Evolutionary conservation across 37 sponge, comb jelly and placozoan species (phyloP), one percentile per base, ranked within the genome.

Genomic region (Haliclona indistincta): DNA sequence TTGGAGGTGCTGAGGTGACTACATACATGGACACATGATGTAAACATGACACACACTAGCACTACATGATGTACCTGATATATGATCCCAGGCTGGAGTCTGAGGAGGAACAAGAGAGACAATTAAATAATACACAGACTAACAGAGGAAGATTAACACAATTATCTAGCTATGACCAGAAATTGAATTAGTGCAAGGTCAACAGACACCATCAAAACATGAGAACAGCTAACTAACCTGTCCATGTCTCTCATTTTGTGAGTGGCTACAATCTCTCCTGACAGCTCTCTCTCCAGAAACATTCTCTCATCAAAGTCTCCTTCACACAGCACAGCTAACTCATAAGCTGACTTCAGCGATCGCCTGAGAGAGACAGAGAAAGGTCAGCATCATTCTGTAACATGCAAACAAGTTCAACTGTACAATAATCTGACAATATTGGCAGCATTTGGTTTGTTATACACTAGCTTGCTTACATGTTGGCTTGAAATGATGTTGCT

Each of bases 301-400:
- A 94, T 83, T 41, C 90, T 58, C 77, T 94, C 95, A 64, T 94
- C 95, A 79, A 94, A 91, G 28, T 94, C 95, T 6, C 95, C 95
- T 22, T 83, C 67, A 2, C 66, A 54, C 58, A 94, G 74, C 64
- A 94, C 80, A 32, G 26, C 73, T 42, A 77, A 17, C 41, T 94
- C 95, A 53, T 94, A 94, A 36, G 82, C 84, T 6, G 74, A 67
- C 53, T 77, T 77, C 29, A 94, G 28, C 11, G 58, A 67, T 64
- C 86, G 86, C 39, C 90, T 94, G 39, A 23, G 74, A 45, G 51
- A 49, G 55, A 30, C 55, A 35, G 51, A 5, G 13, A 25, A 22
- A 53, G 28, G 41, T 47, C 51, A 26, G 10, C 43, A 60, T 23
- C 63, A 75, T 29, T 19, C 4, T 45, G 3, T 6, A 19, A 73